Conservation (phyloP, 2,113 vertebrate genomes). For the Turnix velox region DNA sequence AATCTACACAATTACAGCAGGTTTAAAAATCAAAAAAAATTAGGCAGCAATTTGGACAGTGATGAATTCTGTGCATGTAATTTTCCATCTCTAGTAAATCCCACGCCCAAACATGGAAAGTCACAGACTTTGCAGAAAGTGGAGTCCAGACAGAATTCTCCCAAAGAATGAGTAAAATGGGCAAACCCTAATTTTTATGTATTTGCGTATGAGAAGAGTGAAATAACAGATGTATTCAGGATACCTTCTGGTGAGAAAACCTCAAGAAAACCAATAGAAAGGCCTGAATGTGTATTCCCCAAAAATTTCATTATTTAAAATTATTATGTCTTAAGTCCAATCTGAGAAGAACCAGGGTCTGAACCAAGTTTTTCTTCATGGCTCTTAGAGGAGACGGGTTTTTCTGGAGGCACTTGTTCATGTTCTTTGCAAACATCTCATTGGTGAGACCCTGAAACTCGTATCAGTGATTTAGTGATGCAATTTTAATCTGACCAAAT, state of each 20-base stretch:
- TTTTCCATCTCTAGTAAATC: neutral
- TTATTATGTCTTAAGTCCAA: neutral
- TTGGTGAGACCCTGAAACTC: rapidly evolving
- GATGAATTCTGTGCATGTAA: neutral
- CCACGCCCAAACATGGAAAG: neutral
- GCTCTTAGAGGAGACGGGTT: neutral
- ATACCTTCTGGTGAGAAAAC: neutral
- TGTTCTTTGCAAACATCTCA: neutral
- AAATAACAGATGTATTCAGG: neutral
- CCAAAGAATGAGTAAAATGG: neutral
- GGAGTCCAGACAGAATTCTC: neutral
- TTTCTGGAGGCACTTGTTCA: neutral
- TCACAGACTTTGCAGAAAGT: neutral
- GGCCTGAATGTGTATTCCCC: neutral
- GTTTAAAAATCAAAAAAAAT: neutral
- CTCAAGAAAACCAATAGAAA: neutral
- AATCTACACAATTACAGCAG: neutral
- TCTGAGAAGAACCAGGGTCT: neutral
- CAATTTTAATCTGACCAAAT: neutral
- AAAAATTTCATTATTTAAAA: neutral
- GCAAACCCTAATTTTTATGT: neutral
- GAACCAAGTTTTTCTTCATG: neutral
- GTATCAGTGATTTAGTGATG: neutral
- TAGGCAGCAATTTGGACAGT: neutral
- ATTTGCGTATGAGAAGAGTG: neutral